Evolutionary conservation across 2,797 vertebrate species (phyloP), one percentile per base, ranked within the genome.

Genomic region (Taeniopygia guttata): DNA sequence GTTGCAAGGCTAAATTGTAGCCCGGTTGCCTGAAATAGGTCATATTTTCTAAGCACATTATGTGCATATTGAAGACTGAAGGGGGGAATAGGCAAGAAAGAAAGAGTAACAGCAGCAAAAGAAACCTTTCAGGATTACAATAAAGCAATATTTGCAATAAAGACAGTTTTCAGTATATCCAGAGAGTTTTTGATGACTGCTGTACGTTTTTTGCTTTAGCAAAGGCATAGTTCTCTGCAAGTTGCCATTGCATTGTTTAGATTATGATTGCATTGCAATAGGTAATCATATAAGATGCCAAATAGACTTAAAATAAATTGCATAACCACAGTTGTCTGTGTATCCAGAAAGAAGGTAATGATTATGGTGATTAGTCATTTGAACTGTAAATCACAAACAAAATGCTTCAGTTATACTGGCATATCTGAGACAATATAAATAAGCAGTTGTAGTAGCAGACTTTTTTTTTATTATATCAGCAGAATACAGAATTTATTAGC

Each of bases 221-320:
- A 73, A 78, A 87, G 62, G 43, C 32, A 29, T 80, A 67, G 60
- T 73, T 75, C 67, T 82, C 29, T 81, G 60, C 43, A 70, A 74
- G 63, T 38, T 80, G 32, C 55, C 19, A 42, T 55, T 81, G 56
- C 38, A 1, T 67, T 80, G 69, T 80, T 86, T n/a, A n/a, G n/a
- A n/a, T n/a, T n/a, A n/a, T n/a, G n/a, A n/a, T n/a, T n/a, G n/a
- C n/a, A n/a, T n/a, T n/a, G n/a, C n/a, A 75, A 68, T 68, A 86
- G 59, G 43, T 79, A 84, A 87, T 75, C 58, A 49, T 0, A 73
- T 59, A 90, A 82, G 45, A 73, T 94, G 58, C 59, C 78, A 89
- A 54, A 75, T 86, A 93, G 63, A 51, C 52, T 87, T 91, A 42
- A 85, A 84, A 54, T 70, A 87, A 93, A 40, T 96, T 95, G 76